These are phyloP conservation scores for Magallana gigas DNA, from an alignment of 1,140 invertebrate species.

Conservation along the genomic window DNA sequence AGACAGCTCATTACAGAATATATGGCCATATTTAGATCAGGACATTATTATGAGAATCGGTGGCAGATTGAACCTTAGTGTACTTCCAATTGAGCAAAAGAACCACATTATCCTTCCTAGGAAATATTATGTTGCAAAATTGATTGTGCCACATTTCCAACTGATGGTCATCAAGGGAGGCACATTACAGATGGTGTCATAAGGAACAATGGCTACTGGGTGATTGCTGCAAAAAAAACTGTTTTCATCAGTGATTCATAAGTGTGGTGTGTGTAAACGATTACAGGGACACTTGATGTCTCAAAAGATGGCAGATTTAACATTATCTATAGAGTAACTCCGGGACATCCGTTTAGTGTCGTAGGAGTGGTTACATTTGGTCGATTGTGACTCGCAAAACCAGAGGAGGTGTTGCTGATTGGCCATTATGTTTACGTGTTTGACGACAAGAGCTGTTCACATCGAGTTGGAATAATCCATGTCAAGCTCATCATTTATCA, in stretches of 20 bases:
- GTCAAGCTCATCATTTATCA: too few relatives aligned
- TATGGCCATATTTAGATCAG: too few relatives aligned
- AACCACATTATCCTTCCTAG: not conserved
- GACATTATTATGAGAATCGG: not conserved
- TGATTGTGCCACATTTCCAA: not conserved
- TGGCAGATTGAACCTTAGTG: not conserved
- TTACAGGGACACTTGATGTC: not conserved
- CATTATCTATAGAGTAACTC: too few relatives aligned
- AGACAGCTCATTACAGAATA: too few relatives aligned
- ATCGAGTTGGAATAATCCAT: too few relatives aligned
- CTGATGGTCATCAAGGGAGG: not conserved
- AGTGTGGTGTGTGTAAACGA: not conserved
- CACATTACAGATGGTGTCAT: not conserved
- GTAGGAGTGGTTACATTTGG: too few relatives aligned
- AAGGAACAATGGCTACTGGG: not conserved
- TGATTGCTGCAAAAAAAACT: not conserved
- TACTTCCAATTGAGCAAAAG: not conserved
- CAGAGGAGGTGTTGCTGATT: too few relatives aligned
- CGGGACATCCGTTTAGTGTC: too few relatives aligned
- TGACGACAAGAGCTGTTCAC: too few relatives aligned
- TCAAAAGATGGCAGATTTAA: not conserved
- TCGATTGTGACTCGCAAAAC: too few relatives aligned
- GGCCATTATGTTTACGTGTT: too few relatives aligned
- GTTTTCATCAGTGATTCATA: not conserved
- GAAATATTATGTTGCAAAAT: not conserved